A percentile compares a stretch with the other conserved stretches of the same genome.
Conservation (phyloP, 2,888 invertebrate species). For the Eupithecia tripunctaria region DNA sequence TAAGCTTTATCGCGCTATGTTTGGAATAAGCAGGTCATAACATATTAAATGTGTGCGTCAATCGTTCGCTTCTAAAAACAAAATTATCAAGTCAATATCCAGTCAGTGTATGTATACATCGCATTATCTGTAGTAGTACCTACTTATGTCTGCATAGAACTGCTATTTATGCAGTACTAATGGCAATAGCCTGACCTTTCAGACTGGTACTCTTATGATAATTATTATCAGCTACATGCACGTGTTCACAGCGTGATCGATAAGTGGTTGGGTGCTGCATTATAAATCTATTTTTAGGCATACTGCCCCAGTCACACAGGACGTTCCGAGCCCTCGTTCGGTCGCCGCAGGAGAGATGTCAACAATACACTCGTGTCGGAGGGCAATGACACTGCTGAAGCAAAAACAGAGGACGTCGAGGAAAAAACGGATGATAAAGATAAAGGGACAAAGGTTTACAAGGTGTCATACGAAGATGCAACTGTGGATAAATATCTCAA, state of each 20-base stretch:
- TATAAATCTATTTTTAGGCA: conserved; percentile 78
- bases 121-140: conserved; percentile 43
- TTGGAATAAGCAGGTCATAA: conserved; percentile 40
- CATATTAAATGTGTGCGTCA: conserved; percentile 58
- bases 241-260: conserved; percentile 43
- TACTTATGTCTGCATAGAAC: conserved; percentile 39
- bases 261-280: conserved; percentile 6
- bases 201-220: not conserved
- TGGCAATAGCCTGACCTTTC: conserved; percentile 24
- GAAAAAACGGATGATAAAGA: conserved; percentile 45
- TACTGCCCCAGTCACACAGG: conserved; percentile 93
- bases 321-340: conserved; percentile 93
- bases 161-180: conserved; percentile 54
- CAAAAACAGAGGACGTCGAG: conserved; percentile 52
- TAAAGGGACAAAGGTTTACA: conserved; percentile 62
- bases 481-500: conserved; percentile 77
- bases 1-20: conserved; percentile 23
- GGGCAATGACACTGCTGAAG: conserved; percentile 67
- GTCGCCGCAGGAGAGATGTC: conserved; percentile 86
- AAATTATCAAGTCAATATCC: conserved; percentile 49
- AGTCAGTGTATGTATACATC: conserved; percentile 51
- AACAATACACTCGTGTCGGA: conserved; percentile 67
- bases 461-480: conserved; percentile 73
- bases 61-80: conserved; percentile 53
- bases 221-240: conserved; percentile 40